Conservation (phyloP, 2,888 invertebrate genomes). For the Zeuzera pyrina region DNA sequence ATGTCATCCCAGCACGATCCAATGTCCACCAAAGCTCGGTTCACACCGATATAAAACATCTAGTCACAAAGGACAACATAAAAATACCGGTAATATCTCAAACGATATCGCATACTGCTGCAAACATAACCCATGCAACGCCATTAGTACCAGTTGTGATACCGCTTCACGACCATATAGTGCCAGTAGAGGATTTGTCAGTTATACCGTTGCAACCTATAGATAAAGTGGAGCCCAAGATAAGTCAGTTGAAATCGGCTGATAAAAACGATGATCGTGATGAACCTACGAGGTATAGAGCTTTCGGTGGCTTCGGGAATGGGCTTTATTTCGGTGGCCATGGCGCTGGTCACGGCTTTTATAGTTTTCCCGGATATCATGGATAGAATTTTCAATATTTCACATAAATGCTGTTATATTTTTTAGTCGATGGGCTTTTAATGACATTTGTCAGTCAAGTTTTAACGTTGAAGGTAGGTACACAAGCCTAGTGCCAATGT, state of each 20-base stretch:
- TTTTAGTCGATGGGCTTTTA: too few species aligned
- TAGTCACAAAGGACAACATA: slow-evolving; percentile 26
- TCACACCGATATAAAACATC: slow-evolving; percentile 26
- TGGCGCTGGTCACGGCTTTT: slow-evolving; percentile 58
- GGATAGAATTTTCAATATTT: too few species aligned
- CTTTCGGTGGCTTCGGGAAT: slow-evolving; percentile 54
- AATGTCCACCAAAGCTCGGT: slow-evolving; percentile 33
- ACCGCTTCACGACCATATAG: slow-evolving; percentile 29
- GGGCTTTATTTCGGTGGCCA: slow-evolving; percentile 51
- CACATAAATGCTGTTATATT: too few species aligned
- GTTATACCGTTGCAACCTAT: slow-evolving; percentile 47
- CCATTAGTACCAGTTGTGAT: slow-evolving; percentile 35
- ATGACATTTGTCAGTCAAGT: too few species aligned
- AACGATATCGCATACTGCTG: slow-evolving; percentile 26
- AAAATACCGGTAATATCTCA: slow-evolving; percentile 33
- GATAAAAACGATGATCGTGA: slow-evolving; percentile 33
- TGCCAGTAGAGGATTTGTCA: slow-evolving; percentile 46
- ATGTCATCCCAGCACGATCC: slow-evolving; percentile 42
- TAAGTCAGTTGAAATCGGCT: slow-evolving; percentile 26
- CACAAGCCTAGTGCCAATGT: too few species aligned
- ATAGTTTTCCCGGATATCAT: too few species aligned
- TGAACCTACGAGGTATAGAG: slow-evolving; percentile 35
- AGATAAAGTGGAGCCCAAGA: slow-evolving; percentile 23
- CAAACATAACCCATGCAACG: slow-evolving; percentile 34
- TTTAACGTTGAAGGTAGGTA: too few species aligned